Evolutionary conservation across 2,113 vertebrate genomes (phyloP).

Genomic region (Percina caprodes): DNA sequence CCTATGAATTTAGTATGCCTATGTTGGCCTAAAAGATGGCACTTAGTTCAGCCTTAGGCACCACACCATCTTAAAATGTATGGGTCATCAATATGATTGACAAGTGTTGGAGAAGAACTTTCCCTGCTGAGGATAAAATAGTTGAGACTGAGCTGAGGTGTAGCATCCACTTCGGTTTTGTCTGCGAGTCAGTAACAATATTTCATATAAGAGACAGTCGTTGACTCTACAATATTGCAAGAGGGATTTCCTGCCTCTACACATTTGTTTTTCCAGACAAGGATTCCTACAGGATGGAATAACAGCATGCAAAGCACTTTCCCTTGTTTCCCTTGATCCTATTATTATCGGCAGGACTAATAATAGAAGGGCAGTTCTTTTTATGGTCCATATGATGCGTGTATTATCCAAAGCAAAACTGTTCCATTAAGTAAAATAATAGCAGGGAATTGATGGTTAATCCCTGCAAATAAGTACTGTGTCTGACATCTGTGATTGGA

Average conservation of each 20-base stretch:
- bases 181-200: conserved; percentile 40
- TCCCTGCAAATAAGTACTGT: neutral
- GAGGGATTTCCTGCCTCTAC: conserved; percentile 30
- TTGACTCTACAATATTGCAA: conserved; percentile 46
- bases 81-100: conserved; percentile 54
- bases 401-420: neutral
- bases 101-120: conserved; percentile 22
- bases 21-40: conserved; percentile 35
- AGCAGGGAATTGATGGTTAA: neutral
- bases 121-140: conserved; percentile 12
- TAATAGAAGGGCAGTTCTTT: neutral
- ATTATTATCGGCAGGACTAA: conserved; percentile 9
- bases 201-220: conserved; percentile 44
- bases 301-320: conserved; percentile 24
- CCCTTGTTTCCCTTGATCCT: conserved; percentile 36
- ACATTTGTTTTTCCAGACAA: conserved; percentile 24
- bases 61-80: conserved; percentile 17
- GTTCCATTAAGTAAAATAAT: neutral
- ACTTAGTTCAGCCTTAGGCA: conserved; percentile 35
- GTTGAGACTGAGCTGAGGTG: conserved; percentile 28
- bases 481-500: neutral
- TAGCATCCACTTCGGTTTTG: neutral
- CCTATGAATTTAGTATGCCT: conserved; percentile 11
- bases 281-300: conserved; percentile 22
- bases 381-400: neutral